phyloP scores from a whole-genome alignment of 2,888 invertebrate genomes.

The Drosophila kokeensis region DNA sequence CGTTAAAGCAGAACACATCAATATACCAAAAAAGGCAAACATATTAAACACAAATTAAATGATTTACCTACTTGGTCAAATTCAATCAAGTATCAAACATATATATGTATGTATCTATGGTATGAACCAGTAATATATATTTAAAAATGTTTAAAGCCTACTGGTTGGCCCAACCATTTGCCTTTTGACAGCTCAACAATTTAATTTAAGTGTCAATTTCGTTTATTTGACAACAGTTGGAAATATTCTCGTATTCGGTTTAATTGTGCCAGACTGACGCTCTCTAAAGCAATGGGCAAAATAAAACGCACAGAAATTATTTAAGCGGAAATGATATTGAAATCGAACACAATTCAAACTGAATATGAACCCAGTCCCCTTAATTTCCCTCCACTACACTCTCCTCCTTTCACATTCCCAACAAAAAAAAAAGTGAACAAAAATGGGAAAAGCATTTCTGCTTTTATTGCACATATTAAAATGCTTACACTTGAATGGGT shows the following conservation, averaged over 20 bases:
- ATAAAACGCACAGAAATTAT: slow-evolving; percentile 48
- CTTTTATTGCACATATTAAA: slow-evolving; percentile 73
- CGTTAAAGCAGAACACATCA: neutral
- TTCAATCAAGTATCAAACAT: neutral
- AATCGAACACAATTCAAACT: slow-evolving; percentile 55
- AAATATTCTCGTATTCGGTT: slow-evolving; percentile 49
- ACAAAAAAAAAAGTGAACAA: neutral
- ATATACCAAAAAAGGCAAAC: neutral
- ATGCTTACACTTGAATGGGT: slow-evolving; percentile 69
- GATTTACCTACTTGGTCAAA: neutral
- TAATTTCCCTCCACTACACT: neutral
- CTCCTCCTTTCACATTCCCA: neutral
- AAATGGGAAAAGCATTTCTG: slow-evolving; percentile 8
- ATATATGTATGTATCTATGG: neutral
- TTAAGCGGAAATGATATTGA: slow-evolving; percentile 66
- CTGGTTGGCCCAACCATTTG: slow-evolving; percentile 3
- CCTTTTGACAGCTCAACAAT: slow-evolving; percentile 34
- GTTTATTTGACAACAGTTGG: slow-evolving; percentile 14
- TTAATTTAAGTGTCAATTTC: slow-evolving; percentile 6
- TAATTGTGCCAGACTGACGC: slow-evolving; percentile 56
- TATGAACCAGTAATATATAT: slow-evolving; percentile 13
- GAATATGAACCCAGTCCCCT: slow-evolving; percentile 23
- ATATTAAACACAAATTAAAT: neutral
- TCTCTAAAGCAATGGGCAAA: slow-evolving; percentile 2
- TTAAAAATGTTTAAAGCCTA: slow-evolving; percentile 10